Percentiles rank a stretch among this genome's conserved stretches.
These are phyloP conservation scores for Scolopax bukidnonensis DNA, from an alignment of 2,797 vertebrate genomes.

Conservation along the genomic window DNA sequence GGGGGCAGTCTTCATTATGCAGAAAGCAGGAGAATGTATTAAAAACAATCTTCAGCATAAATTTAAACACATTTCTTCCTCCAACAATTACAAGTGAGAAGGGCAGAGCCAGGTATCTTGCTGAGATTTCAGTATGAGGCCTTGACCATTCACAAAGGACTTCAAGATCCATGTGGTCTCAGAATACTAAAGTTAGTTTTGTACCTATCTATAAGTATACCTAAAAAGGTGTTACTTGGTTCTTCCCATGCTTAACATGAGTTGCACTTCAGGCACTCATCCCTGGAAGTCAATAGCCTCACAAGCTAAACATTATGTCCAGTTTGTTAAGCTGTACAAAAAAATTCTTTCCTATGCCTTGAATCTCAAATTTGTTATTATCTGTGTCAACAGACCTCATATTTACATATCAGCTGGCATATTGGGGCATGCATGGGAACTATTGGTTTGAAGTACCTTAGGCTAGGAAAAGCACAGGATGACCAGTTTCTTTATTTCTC, in stretches of 20 bases:
- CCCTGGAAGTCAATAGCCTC: not conserved
- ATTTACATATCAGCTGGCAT: not conserved
- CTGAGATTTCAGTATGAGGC: not conserved
- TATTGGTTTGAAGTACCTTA: not conserved
- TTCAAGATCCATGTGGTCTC: not conserved
- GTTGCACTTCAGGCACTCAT: not conserved
- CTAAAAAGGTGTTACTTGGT: not conserved
- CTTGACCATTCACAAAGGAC: not conserved
- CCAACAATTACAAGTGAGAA: not conserved
- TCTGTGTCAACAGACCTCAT: not conserved
- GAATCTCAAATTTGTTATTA: not conserved
- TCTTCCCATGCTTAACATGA: not conserved
- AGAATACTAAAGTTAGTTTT: not conserved
- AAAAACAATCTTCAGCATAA: not conserved
- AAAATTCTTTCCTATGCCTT: not conserved
- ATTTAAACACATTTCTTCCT: not conserved
- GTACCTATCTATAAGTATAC: not conserved
- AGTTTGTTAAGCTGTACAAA: not conserved
- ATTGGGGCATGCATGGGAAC: not conserved
- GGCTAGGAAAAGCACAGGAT: not conserved
- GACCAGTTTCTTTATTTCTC: not conserved
- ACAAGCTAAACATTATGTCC: not conserved
- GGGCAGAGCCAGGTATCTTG: not conserved
- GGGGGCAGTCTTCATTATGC: not conserved
- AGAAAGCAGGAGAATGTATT: not conserved